Evolutionary conservation across 1,140 invertebrate species (phyloP).

Genomic region (Papilio polytes): DNA sequence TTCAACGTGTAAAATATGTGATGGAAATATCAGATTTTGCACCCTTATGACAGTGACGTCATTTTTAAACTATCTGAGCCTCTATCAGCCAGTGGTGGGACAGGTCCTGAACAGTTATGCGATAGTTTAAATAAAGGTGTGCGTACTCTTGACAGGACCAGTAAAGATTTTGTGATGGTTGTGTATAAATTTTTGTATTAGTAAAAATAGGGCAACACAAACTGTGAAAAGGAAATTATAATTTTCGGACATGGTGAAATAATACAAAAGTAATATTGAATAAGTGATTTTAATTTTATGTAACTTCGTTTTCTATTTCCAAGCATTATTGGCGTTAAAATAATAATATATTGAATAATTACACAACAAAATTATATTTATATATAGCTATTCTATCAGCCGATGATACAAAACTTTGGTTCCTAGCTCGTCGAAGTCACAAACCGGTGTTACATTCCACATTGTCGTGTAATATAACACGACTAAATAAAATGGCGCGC

Average conservation of each 20-base stretch:
- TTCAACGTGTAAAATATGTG: no score
- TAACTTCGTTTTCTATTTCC: slow-evolving; percentile 71
- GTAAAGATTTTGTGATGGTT: no score
- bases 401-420: slow-evolving; percentile 80
- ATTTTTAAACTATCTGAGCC: no score
- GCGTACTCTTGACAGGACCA: no score
- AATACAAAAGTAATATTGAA: slow-evolving; percentile 54
- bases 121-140: no score
- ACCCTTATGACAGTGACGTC: no score
- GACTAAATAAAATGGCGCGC: not conserved
- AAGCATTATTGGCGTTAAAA: slow-evolving; percentile 74
- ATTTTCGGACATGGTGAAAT: slow-evolving; percentile 40
- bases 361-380: slow-evolving; percentile 69
- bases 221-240: not conserved
- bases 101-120: no score
- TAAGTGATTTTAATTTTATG: slow-evolving; percentile 75
- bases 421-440: slow-evolving; percentile 70
- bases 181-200: no score
- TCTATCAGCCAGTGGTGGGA: no score
- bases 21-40: no score
- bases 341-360: slow-evolving; percentile 62
- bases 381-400: slow-evolving; percentile 65
- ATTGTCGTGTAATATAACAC: not conserved
- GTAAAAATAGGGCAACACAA: no score
- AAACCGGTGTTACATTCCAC: slow-evolving; percentile 37